Conservation (phyloP, 1,140 invertebrate genomes). For the Neelides sp. region DNA sequence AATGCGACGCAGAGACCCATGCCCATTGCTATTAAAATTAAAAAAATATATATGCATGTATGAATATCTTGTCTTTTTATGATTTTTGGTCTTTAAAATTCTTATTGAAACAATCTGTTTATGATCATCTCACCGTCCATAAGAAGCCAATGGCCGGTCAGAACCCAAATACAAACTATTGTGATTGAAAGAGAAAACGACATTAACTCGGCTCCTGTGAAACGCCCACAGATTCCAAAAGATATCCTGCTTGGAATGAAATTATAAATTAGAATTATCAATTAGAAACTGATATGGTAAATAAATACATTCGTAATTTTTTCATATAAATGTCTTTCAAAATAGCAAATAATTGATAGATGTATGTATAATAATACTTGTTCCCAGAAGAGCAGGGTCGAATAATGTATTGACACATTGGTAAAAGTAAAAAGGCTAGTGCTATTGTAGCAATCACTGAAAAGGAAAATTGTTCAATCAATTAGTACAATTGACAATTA, state of each 20-base stretch:
- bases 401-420: conserved; percentile 93
- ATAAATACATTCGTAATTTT: background rate
- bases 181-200: conserved; percentile 82
- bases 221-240: conserved; percentile 75
- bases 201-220: conserved; percentile 83
- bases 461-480: conserved; percentile 31
- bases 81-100: conserved; percentile 7
- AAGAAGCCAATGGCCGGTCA: conserved; percentile 92
- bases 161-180: conserved; percentile 91
- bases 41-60: conserved; percentile 20
- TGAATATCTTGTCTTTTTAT: too few species aligned
- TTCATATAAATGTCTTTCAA: background rate
- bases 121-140: conserved; percentile 66
- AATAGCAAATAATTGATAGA: background rate
- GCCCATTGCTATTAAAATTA: conserved; percentile 60
- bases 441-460: conserved; percentile 91
- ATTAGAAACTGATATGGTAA: background rate
- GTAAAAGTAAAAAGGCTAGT: conserved; percentile 83
- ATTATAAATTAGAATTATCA: background rate
- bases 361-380: conserved; percentile 39
- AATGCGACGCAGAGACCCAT: conserved; percentile 96
- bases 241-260: conserved; percentile 51
- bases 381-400: conserved; percentile 69
- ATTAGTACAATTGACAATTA: conserved; percentile 4
- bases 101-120: too few species aligned